phyloP scores from a whole-genome alignment of 2,797 vertebrate genomes.

The Setipinna tenuifilis region DNA sequence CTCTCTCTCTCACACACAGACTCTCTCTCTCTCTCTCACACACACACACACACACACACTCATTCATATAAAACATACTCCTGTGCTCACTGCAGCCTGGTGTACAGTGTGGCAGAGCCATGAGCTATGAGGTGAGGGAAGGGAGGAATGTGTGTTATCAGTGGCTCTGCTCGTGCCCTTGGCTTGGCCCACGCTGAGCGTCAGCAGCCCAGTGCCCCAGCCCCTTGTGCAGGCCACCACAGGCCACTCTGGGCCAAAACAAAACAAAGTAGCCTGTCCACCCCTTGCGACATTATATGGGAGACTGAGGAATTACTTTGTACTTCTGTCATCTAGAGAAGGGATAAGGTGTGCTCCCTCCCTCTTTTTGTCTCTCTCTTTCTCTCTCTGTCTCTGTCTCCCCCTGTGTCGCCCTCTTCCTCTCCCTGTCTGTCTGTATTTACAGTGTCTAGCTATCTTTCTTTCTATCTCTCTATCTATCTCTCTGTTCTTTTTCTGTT shows the following conservation, averaged over 20 bases:
- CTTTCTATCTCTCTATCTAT: background rate
- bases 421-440: background rate
- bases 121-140: too few relatives aligned
- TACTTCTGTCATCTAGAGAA: background rate
- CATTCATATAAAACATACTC: background rate
- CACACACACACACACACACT: background rate
- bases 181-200: too few relatives aligned
- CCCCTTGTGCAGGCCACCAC: too few relatives aligned
- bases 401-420: too few relatives aligned
- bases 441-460: background rate
- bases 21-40: background rate
- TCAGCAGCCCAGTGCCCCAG: too few relatives aligned
- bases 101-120: too few relatives aligned
- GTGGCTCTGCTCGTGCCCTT: too few relatives aligned
- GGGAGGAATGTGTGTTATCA: too few relatives aligned
- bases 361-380: slow-evolving; percentile 30
- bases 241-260: too few relatives aligned
- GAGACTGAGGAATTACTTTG: background rate
- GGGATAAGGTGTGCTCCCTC: slow-evolving; percentile 20
- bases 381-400: background rate
- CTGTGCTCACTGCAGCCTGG: too few relatives aligned
- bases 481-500: background rate
- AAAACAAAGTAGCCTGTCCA: background rate
- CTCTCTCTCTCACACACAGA: background rate
- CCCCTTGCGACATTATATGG: background rate